A percentile compares a stretch with the other conserved stretches of the same genome.
These are phyloP conservation scores for Xiphorhynchus elegans DNA, from an alignment of 2,113 vertebrate species.

Conservation along the genomic window DNA sequence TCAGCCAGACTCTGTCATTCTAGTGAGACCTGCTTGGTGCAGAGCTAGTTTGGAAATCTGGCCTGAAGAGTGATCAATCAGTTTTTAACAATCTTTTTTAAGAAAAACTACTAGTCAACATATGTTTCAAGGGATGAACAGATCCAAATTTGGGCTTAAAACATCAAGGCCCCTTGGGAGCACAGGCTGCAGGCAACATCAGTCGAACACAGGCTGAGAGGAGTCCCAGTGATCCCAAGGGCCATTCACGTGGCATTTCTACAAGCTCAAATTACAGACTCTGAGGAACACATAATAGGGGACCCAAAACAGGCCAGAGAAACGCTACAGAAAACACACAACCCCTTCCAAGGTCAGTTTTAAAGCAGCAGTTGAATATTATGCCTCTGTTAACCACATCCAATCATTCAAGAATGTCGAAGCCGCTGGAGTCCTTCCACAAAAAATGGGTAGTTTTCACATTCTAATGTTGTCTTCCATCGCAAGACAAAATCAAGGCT, in stretches of 20 bases:
- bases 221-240: not conserved
- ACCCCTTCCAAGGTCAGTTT: not conserved
- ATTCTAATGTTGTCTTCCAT: not conserved
- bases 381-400: not conserved
- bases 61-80: not conserved
- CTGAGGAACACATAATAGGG: not conserved
- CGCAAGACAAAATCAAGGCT: not conserved
- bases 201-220: not conserved
- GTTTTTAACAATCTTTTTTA: not conserved
- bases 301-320: not conserved
- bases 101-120: not conserved
- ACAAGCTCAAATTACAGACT: accelerated
- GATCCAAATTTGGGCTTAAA: not conserved
- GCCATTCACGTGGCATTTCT: not conserved
- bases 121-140: not conserved
- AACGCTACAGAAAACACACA: not conserved
- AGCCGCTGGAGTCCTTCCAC: not conserved
- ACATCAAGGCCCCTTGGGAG: not conserved
- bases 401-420: not conserved
- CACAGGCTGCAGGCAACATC: not conserved
- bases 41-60: not conserved
- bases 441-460: not conserved
- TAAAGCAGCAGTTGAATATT: not conserved
- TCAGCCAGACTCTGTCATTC: not conserved
- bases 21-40: not conserved